These are phyloP conservation scores for Camelus dromedarius DNA, from an alignment of 2,113 vertebrate species.

Conservation along the genomic window DNA sequence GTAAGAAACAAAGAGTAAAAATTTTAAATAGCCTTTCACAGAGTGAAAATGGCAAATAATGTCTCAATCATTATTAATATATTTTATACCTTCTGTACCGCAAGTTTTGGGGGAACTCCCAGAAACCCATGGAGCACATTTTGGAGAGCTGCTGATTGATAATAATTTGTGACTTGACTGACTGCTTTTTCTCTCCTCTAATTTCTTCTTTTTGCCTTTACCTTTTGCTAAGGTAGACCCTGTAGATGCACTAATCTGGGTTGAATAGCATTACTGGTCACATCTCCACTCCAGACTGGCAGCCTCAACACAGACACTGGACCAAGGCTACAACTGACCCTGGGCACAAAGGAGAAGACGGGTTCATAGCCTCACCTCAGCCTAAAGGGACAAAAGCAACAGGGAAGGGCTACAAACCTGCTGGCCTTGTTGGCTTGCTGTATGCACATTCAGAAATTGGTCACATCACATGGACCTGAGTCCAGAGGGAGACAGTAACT, in stretches of 20 bases:
- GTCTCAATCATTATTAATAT: not conserved
- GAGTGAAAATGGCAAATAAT: not conserved
- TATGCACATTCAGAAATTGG: slow-evolving; percentile 23
- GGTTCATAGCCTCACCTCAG: not conserved
- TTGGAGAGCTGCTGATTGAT: not conserved
- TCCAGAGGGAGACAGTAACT: not conserved
- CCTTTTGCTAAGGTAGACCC: not conserved
- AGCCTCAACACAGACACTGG: not conserved
- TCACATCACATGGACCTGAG: not conserved
- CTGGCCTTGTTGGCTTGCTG: slow-evolving; percentile 52
- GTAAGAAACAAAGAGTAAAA: not conserved
- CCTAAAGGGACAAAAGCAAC: slow-evolving; percentile 36
- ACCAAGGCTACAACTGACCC: slow-evolving; percentile 33
- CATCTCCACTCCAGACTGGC: not conserved
- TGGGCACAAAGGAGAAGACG: slow-evolving; percentile 10
- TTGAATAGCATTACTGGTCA: not conserved
- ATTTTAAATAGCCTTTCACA: not conserved
- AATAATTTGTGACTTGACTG: not conserved
- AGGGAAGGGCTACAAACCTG: slow-evolving; percentile 65
- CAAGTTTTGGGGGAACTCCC: not conserved
- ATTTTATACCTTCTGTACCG: not conserved
- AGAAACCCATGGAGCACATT: not conserved
- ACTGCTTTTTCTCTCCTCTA: not conserved
- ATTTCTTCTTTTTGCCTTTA: slow-evolving; percentile 24
- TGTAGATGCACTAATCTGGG: not conserved